Conservation (phyloP, 2,888 invertebrate genomes). For the Agapostemon virescens region DNA sequence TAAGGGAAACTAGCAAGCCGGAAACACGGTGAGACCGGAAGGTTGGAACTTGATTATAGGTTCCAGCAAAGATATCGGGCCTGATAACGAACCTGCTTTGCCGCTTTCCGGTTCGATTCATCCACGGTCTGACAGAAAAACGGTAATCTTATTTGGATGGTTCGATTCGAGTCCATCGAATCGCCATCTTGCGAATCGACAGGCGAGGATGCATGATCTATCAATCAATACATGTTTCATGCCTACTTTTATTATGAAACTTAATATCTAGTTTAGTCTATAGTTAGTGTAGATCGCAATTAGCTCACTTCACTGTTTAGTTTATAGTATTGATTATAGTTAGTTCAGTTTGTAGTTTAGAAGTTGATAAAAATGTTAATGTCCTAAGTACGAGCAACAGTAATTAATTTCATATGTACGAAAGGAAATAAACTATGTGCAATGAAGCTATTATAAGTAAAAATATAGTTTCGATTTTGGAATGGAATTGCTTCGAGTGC, state of each 20-base stretch:
- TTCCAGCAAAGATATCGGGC: slow-evolving; percentile 51
- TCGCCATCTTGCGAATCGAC: slow-evolving; percentile 13
- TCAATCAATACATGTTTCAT: background rate
- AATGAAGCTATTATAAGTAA: no score
- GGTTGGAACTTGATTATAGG: slow-evolving; percentile 61
- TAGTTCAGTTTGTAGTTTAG: no score
- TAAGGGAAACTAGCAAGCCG: slow-evolving; percentile 55
- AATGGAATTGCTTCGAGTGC: no score
- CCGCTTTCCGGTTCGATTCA: slow-evolving; percentile 33
- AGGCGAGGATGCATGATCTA: background rate
- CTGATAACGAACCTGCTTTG: slow-evolving; percentile 61
- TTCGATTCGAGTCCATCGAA: slow-evolving; percentile 4
- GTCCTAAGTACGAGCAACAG: no score
- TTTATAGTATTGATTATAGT: no score
- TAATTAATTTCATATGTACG: no score
- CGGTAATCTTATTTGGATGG: slow-evolving; percentile 26
- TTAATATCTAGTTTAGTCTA: no score
- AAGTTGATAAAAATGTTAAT: no score
- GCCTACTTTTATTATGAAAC: background rate
- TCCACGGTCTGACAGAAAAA: slow-evolving; percentile 29
- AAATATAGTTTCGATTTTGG: no score
- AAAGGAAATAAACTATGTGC: no score
- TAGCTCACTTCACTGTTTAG: no score
- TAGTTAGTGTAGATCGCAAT: no score
- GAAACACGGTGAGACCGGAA: slow-evolving; percentile 52